Percentiles rank a stretch among this genome's conserved stretches.
Conservation (phyloP, 2,113 vertebrate genomes). For the Syrmaticus mikado region DNA sequence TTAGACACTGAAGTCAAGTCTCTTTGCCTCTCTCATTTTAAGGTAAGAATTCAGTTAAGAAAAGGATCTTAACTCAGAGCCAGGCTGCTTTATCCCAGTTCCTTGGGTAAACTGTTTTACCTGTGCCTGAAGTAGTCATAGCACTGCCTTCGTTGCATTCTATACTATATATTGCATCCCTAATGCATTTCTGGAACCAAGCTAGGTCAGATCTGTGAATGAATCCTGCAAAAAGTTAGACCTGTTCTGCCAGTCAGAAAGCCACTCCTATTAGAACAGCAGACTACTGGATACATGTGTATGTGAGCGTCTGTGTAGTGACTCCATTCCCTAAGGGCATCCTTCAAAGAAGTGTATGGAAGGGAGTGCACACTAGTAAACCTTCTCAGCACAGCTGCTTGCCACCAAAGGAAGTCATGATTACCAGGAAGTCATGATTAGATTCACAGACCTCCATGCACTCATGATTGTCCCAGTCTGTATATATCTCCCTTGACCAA, state of each 20-base stretch:
- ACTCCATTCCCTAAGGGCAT: not conserved
- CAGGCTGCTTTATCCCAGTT: not conserved
- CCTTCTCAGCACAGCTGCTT: not conserved
- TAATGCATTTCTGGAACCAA: not conserved
- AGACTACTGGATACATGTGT: not conserved
- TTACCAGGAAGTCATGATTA: not conserved
- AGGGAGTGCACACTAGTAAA: not conserved
- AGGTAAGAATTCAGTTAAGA: not conserved
- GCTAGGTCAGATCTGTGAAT: not conserved
- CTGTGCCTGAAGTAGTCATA: not conserved
- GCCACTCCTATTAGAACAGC: not conserved
- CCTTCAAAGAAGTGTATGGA: not conserved
- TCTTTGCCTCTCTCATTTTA: not conserved
- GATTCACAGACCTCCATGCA: not conserved
- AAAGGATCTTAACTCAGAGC: not conserved
- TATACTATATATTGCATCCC: not conserved
- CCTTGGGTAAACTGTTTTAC: not conserved
- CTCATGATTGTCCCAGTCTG: not conserved
- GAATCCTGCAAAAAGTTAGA: not conserved
- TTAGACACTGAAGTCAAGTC: not conserved
- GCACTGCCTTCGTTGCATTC: not conserved
- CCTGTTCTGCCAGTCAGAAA: conserved; percentile 19
- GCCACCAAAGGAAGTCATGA: not conserved
- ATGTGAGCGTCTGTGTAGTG: not conserved
- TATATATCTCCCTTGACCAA: not conserved